These are phyloP conservation scores for Leptocoma aspasia DNA, from an alignment of 2,113 vertebrate species.

Conservation along the genomic window DNA sequence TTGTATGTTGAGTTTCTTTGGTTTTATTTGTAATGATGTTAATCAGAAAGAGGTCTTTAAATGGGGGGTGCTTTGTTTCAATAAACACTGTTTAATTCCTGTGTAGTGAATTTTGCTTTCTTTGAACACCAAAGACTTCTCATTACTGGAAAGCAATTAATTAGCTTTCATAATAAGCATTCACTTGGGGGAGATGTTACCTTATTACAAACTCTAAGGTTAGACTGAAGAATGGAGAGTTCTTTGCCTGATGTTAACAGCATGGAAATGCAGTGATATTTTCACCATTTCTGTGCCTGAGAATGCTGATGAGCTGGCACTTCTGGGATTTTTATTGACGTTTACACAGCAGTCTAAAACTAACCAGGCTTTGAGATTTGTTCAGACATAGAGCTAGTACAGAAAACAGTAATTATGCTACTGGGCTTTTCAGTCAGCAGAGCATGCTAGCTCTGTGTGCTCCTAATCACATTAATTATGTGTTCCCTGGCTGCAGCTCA, in stretches of 20 bases:
- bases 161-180: slow-evolving; percentile 76
- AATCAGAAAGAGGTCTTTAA: slow-evolving; percentile 42
- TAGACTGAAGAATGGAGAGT: slow-evolving; percentile 54
- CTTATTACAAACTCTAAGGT: slow-evolving; percentile 70
- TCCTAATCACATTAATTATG: slow-evolving; percentile 78
- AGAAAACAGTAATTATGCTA: slow-evolving; percentile 80
- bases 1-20: slow-evolving; percentile 44
- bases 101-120: slow-evolving; percentile 67
- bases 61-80: slow-evolving; percentile 63
- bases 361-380: slow-evolving; percentile 77
- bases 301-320: slow-evolving; percentile 73
- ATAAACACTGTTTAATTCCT: slow-evolving; percentile 73
- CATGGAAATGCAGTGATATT: slow-evolving; percentile 58
- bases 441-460: slow-evolving; percentile 70
- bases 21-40: slow-evolving; percentile 40
- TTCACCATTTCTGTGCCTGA: slow-evolving; percentile 62
- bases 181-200: slow-evolving; percentile 74
- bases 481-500: slow-evolving; percentile 64
- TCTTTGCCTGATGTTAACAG: slow-evolving; percentile 52
- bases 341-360: slow-evolving; percentile 75
- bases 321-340: slow-evolving; percentile 77
- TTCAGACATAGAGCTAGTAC: slow-evolving; percentile 72
- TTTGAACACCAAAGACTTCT: slow-evolving; percentile 71
- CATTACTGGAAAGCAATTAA: slow-evolving; percentile 78
- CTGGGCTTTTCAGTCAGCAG: slow-evolving; percentile 73